Base-by-base conservation (phyloP, 1,140 invertebrate genomes). In the Condylostylus longicornis region DNA sequence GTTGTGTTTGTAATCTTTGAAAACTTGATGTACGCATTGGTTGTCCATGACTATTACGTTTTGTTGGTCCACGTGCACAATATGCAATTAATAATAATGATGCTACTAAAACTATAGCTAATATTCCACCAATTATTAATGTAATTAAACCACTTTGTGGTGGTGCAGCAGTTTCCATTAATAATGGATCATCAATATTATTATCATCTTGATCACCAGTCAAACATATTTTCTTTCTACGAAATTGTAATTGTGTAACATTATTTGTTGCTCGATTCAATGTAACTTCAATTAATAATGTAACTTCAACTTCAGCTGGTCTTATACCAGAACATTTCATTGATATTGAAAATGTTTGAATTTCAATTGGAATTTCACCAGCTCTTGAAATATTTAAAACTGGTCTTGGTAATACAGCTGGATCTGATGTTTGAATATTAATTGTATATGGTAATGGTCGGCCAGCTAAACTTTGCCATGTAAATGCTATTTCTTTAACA, bases 221-320 rank as follows among this genome's bases (percentile, higher is more conserved):
- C 18, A 58, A 19, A 48, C 89, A 94, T 42, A 88, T 83, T 64
- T 93, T 93, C 49, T 78, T 80, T 15, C 89, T 62, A 37, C 72
- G 72, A 48, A 94, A 80, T 41, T 77, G 75, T 27, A 94, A 63
- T 14, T 72, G 71, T 1, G 84, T 88, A 4, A 73, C 71, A 47
- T 82, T 82, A 36, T 68, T 65, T 15, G 64, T 61, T 5, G 67
- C 64, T 19, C 72, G 66, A 33, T 74, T 71, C 10, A 77, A 61
- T 5, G 82, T 86, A 22, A 94, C 77, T 58, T 89, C 91, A 41
- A 94, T 69, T 30, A 76, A 73, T 27, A 94, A 76, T n/a, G 72
- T 72, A 2, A 95, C 69, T 35, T 84, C 75, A 1, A 91, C 79
- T 64, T 94, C 87, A 2, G 79, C 82, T 37, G 75, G 78, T 32